Base-by-base conservation (phyloP, 1,140 invertebrate genomes). In the Ceratosolen solmsi region DNA sequence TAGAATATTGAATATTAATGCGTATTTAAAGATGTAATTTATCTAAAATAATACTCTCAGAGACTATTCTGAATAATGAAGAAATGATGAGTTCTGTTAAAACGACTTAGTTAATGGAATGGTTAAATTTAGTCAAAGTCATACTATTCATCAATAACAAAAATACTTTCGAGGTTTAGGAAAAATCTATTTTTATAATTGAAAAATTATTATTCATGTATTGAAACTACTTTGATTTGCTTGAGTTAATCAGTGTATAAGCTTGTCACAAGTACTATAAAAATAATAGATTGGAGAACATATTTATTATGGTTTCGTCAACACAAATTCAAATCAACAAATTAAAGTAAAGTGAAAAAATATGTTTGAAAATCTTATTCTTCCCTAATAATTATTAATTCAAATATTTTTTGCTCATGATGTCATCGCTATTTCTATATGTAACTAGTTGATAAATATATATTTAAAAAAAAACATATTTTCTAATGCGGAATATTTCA, bases 111-210 rank as follows among this genome's bases (percentile, higher is more conserved):
- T 9, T 68, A 68, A 68, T 68, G 33, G 33, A 38, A 8, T 68
- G 5, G 9, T 68, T 0, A n/a, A 33, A 20, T 36, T 13, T 68
- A 2, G 9, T 20, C n/a, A n/a, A 68, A 68, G 63, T 38, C 20
- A 68, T 38, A 68, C 20, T 38, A 68, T n/a, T 68, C 38, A n/a
- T 68, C 22, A n/a, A 68, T n/a, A 38, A 13, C 38, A 68, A 38
- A 68, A 20, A 38, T 25, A 38, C 20, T 20, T 20, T 38, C 8
- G 8, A 38, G 27, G 17, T 17, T 68, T 11, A 38, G 5, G 7
- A 68, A 25, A 17, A 15, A 38, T n/a, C 1, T 33, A 38, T n/a
- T 1, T 63, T 68, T 7, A 68, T 68, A 68, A 68, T 38, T 15
- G 5, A 11, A 36, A 38, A 68, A 68, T 68, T 38, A 33, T 36